Evolutionary conservation across 2,888 invertebrate species (phyloP).

Genomic region (Chrysopilus asiliformis): DNA sequence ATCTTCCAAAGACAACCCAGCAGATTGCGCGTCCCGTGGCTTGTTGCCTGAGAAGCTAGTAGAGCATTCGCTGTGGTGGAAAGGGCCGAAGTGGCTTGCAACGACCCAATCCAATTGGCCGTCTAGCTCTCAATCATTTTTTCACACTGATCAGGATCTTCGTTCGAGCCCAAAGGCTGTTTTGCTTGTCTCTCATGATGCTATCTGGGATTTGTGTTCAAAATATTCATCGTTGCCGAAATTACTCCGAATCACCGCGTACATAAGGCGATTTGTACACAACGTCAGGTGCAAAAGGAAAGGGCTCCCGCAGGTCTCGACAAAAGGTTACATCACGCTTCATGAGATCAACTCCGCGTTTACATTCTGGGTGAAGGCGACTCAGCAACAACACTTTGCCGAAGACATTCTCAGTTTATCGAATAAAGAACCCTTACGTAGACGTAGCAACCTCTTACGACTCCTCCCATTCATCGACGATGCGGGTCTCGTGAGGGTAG

Average conservation of each 20-base stretch:
- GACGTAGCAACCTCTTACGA: background rate
- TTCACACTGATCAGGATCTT: background rate
- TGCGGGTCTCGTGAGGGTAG: background rate
- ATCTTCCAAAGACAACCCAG: slow-evolving; percentile 1
- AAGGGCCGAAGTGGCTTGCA: slow-evolving; percentile 1
- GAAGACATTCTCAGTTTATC: background rate
- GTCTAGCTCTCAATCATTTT: background rate
- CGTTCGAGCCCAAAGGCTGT: too few species aligned
- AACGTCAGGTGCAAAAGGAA: too few species aligned
- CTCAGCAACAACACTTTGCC: background rate
- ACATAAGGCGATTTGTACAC: background rate
- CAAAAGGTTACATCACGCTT: background rate
- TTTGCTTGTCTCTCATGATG: too few species aligned
- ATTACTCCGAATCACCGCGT: background rate
- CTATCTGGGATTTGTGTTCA: background rate
- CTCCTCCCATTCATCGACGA: background rate
- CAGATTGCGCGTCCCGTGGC: slow-evolving; percentile 3
- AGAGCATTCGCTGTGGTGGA: background rate
- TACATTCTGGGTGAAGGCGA: background rate
- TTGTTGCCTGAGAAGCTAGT: background rate
- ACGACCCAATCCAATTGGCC: background rate
- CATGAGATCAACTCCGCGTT: background rate
- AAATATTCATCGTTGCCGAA: background rate
- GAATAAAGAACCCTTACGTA: background rate
- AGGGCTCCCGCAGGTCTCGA: background rate